A percentile compares a stretch with the other conserved stretches of the same genome.
Conservation (phyloP, 1,140 invertebrate species). For the Lamellibrachia luymesi region DNA sequence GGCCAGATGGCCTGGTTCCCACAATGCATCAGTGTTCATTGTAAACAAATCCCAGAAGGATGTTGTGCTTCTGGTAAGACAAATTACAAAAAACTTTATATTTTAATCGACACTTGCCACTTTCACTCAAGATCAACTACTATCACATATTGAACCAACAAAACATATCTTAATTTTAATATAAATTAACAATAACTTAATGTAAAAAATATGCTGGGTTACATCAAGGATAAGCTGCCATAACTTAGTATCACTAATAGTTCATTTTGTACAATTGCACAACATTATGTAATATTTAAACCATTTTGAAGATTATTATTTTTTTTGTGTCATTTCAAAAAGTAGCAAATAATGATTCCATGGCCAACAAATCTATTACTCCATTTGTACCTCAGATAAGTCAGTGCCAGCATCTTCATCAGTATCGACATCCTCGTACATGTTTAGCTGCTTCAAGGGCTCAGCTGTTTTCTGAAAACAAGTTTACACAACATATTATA, state of each 20-base stretch:
- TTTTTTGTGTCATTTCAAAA: background rate
- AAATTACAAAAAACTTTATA: background rate
- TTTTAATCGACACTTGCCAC: background rate
- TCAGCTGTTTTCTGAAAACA: background rate
- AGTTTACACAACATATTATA: background rate
- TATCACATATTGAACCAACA: background rate
- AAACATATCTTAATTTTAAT: background rate
- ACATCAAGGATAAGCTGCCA: background rate
- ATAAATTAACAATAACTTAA: background rate
- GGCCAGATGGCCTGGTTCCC: background rate
- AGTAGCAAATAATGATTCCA: background rate
- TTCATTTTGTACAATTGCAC: too few relatives aligned
- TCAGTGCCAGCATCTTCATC: background rate
- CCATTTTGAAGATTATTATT: background rate
- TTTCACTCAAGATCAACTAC: background rate
- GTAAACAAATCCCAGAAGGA: background rate
- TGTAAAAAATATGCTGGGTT: too few relatives aligned
- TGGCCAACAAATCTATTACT: background rate
- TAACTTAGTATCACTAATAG: background rate
- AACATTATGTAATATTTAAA: background rate
- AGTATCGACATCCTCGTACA: background rate
- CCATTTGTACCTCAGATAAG: background rate
- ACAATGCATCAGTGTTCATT: background rate
- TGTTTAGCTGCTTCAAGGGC: background rate
- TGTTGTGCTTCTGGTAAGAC: background rate